Evolutionary conservation across 2,888 invertebrate genomes (phyloP), one percentile per base, ranked within the genome.

Genomic region (Tipula helvola): DNA sequence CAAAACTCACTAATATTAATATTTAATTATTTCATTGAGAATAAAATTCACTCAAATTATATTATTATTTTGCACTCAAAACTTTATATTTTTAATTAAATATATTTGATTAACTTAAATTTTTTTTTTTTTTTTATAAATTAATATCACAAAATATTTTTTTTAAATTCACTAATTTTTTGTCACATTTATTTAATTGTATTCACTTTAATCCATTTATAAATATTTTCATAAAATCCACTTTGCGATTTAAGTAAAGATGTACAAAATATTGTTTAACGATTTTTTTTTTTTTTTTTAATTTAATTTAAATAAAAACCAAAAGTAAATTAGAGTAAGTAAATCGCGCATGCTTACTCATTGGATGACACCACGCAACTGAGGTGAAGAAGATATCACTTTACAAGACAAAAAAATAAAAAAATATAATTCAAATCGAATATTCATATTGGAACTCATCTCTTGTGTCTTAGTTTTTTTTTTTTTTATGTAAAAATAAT

Each of bases 331-430:
- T 84, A 84, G 41, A 84, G 41, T 84, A 84, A 84, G 84, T 84
- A 36, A 41, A 84, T 84, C 84, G 84, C 84, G 84, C 84, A 84
- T 84, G 84, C 84, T 84, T 84, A 84, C 84, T 84, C 84, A 41
- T 84, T 84, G 84, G 84, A 84, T 84, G 84, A 84, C 84, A 84
- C 84, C 84, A 84, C 84, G 84, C 84, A 84, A 84, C 84, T 84
- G 84, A 84, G 84, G 84, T 84, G 84, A 84, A 84, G 84, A 84
- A 84, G 84, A 84, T 84, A 84, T 84, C 84, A 84, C 84, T 84
- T 84, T 84, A 84, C 84, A 84, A 84, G 84, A 84, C 36, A 84
- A 84, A 84, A 83, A 83, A 83, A 83, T 36, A 52, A 52, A 71
- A 71, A 71, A 71, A 71, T 71, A 71, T 84, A 84, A 84, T 84